These are phyloP conservation scores for Umimayanthus kanabou DNA, from an alignment of 92 coral and sea anemone species.

Conservation along the genomic window DNA sequence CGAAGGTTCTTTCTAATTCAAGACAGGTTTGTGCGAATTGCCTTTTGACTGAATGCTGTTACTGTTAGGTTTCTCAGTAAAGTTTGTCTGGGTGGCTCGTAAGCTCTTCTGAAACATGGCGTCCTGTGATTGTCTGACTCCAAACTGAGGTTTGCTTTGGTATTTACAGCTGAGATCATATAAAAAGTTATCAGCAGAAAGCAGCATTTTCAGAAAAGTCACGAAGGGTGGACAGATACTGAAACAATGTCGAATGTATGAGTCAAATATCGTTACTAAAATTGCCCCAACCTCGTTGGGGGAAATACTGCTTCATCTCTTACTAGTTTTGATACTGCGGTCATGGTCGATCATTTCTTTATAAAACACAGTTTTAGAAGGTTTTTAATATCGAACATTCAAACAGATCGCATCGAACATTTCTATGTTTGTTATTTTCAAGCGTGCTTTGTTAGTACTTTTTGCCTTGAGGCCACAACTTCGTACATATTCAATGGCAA, in stretches of 20 bases:
- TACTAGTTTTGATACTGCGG: not conserved
- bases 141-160: not conserved
- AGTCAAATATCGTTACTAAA: not conserved
- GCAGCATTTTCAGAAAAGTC: not conserved
- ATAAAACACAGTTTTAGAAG: not conserved
- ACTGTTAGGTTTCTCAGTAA: not conserved
- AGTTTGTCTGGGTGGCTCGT: not conserved
- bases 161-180: not conserved
- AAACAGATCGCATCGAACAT: conserved; percentile 4
- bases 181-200: not conserved
- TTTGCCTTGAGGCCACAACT: conserved; percentile 18
- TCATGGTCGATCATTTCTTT: not conserved
- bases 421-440: not conserved
- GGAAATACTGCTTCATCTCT: not conserved
- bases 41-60: conserved; percentile 7
- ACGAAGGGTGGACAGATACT: not conserved
- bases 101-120: conserved; percentile 20
- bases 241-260: not conserved
- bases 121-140: conserved; percentile 18
- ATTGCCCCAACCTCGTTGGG: not conserved
- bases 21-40: conserved; percentile 28
- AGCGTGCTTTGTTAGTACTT: not conserved
- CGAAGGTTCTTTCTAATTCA: not conserved
- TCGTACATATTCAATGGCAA: not conserved
- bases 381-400: not conserved